phyloP scores from a whole-genome alignment of 2,797 vertebrate species.

The Pipistrellus pipistrellus region DNA sequence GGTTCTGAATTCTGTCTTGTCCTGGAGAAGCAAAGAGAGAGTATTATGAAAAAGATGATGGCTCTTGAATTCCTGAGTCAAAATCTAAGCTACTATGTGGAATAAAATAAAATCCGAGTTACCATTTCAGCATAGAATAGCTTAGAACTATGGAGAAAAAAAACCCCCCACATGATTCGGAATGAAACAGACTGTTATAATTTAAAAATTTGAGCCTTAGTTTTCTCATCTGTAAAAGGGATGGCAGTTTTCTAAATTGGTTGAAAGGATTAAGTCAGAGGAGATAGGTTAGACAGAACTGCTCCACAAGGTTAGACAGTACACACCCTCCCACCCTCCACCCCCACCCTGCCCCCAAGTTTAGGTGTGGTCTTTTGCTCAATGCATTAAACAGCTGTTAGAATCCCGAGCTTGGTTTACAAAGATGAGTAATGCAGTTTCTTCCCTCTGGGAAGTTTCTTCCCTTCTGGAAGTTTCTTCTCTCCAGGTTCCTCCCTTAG shows the following conservation, averaged over 20 bases:
- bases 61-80: conserved; percentile 2
- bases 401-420: conserved; percentile 67
- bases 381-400: conserved; percentile 60
- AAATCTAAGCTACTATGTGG: background rate
- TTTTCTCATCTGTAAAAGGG: conserved; percentile 52
- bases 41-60: background rate
- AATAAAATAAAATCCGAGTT: conserved; percentile 49
- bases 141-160: background rate
- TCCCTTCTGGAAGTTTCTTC: conserved; percentile 43
- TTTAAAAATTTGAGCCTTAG: background rate
- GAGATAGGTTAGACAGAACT: background rate
- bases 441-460: conserved; percentile 68
- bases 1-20: conserved; percentile 17
- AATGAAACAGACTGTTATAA: conserved; percentile 2
- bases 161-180: background rate
- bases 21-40: conserved; percentile 8
- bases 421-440: conserved; percentile 71
- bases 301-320: background rate
- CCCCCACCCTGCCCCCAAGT: background rate
- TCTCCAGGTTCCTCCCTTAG: background rate
- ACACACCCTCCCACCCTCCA: background rate
- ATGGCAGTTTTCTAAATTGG: background rate
- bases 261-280: conserved; percentile 16
- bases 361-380: conserved; percentile 69
- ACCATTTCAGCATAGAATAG: background rate